Percentiles rank a stretch among this genome's conserved stretches.
Evolutionary conservation across 1,140 invertebrate genomes (phyloP).

Genomic region (Drosophila subobscura): DNA sequence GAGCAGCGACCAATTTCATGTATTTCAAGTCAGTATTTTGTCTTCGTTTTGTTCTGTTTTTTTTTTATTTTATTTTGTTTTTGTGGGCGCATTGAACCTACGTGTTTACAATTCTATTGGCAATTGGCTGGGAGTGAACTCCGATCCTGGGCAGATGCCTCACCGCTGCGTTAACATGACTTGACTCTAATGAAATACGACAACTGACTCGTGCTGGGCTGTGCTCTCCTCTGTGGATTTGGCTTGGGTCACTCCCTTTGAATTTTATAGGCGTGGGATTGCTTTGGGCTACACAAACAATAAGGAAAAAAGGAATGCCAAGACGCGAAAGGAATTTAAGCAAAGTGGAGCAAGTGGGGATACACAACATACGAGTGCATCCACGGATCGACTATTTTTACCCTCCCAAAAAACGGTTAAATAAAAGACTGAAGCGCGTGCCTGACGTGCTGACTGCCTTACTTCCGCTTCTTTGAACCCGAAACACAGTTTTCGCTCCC

Average conservation of each 20-base stretch:
- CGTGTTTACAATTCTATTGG: slow-evolving; percentile 80
- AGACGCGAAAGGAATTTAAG: slow-evolving; percentile 17
- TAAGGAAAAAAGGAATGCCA: slow-evolving; percentile 22
- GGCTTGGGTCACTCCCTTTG: slow-evolving; percentile 12
- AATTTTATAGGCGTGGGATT: slow-evolving; percentile 78
- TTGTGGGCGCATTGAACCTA: slow-evolving; percentile 50
- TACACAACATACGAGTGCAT: slow-evolving; percentile 10
- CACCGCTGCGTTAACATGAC: slow-evolving; percentile 71
- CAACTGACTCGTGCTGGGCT: slow-evolving; percentile 76
- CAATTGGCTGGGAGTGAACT: slow-evolving; percentile 28
- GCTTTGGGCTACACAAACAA: slow-evolving; percentile 56
- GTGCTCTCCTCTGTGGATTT: not conserved
- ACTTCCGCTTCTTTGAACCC: slow-evolving; percentile 59
- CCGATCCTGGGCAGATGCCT: slow-evolving; percentile 11
- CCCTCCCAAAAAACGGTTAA: slow-evolving; percentile 28
- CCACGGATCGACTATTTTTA: slow-evolving; percentile 15
- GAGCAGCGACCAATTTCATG: slow-evolving; percentile 75
- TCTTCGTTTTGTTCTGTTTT: not conserved
- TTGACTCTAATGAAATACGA: slow-evolving; percentile 76
- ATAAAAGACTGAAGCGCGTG: slow-evolving; percentile 61
- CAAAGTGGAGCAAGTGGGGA: slow-evolving; percentile 14
- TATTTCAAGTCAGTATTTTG: slow-evolving; percentile 70
- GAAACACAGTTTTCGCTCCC: slow-evolving; percentile 2
- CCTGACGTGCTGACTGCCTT: slow-evolving; percentile 56
- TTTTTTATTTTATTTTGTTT: slow-evolving; percentile 34